Percentiles rank a stretch among this genome's conserved stretches.
Conservation (phyloP, 2,797 vertebrate species). For the Denticeps clupeoides region DNA sequence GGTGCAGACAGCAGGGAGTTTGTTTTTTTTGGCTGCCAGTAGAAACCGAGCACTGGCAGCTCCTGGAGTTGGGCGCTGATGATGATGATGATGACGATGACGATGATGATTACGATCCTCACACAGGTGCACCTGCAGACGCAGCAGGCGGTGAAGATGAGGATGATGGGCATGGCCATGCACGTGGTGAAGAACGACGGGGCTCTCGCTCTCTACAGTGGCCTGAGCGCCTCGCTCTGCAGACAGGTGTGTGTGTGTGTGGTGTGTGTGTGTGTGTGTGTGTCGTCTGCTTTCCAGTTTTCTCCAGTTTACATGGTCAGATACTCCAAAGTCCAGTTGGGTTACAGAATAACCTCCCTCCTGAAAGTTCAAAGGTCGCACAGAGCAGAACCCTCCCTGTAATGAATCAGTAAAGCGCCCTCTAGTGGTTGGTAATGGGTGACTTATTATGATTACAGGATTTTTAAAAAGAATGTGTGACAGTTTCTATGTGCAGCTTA, state of each 20-base stretch:
- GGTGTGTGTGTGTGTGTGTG: neutral
- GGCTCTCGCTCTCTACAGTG: constrained; percentile 81
- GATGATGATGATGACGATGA: neutral
- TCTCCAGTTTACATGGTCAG: no score
- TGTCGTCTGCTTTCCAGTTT: no score
- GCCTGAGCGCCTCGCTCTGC: constrained; percentile 85
- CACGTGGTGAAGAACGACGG: constrained; percentile 77
- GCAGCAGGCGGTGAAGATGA: constrained; percentile 86
- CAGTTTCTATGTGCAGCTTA: neutral
- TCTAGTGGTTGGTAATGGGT: no score
- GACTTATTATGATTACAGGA: neutral
- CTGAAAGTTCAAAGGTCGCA: no score
- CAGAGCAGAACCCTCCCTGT: no score
- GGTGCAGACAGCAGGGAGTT: no score
- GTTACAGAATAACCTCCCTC: no score
- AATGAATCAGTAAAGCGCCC: no score
- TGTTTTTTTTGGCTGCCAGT: no score
- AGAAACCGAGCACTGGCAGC: no score
- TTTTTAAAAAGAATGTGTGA: no score
- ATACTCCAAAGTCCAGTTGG: no score
- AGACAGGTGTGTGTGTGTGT: constrained; percentile 66
- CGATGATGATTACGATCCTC: neutral
- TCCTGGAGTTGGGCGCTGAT: neutral
- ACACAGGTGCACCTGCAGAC: constrained; percentile 93
- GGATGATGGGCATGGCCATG: constrained; percentile 84